phyloP scores from a whole-genome alignment of 1,140 invertebrate genomes.

The Daktulosphaira vitifoliae region DNA sequence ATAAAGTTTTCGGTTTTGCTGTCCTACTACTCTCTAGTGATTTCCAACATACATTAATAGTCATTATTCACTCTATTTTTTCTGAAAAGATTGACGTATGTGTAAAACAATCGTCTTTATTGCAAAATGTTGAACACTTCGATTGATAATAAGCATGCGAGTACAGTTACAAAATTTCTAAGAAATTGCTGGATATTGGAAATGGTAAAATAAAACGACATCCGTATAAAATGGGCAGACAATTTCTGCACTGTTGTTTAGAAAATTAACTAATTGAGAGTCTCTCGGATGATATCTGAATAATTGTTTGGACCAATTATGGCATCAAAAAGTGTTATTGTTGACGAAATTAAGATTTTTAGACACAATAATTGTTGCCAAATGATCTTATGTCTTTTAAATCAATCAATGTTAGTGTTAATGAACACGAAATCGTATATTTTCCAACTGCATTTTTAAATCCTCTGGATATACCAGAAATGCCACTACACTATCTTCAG shows the following conservation, averaged over 20 bases:
- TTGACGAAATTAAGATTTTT: background rate
- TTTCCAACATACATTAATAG: constrained; percentile 44
- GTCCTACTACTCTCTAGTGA: constrained; percentile 41
- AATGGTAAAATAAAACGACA: background rate
- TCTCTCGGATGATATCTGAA: no score
- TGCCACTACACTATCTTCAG: no score
- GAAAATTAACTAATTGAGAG: no score
- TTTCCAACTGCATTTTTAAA: constrained; percentile 19
- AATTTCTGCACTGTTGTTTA: background rate
- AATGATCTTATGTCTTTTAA: no score
- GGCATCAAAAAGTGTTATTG: background rate
- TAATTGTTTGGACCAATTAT: background rate
- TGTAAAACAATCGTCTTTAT: constrained; percentile 41
- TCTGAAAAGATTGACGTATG: constrained; percentile 42
- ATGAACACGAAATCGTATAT: no score
- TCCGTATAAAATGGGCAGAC: background rate
- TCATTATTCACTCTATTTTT: constrained; percentile 39
- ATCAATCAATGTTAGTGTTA: no score
- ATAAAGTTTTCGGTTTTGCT: constrained; percentile 35
- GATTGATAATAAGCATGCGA: constrained; percentile 3
- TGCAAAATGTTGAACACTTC: constrained; percentile 35
- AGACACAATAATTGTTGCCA: no score
- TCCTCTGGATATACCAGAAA: constrained; percentile 5
- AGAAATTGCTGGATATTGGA: no score
- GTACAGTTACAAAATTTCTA: background rate